These are phyloP conservation scores for Caenorhabditis japonica DNA, from an alignment of 2,888 invertebrate species.

Conservation along the genomic window DNA sequence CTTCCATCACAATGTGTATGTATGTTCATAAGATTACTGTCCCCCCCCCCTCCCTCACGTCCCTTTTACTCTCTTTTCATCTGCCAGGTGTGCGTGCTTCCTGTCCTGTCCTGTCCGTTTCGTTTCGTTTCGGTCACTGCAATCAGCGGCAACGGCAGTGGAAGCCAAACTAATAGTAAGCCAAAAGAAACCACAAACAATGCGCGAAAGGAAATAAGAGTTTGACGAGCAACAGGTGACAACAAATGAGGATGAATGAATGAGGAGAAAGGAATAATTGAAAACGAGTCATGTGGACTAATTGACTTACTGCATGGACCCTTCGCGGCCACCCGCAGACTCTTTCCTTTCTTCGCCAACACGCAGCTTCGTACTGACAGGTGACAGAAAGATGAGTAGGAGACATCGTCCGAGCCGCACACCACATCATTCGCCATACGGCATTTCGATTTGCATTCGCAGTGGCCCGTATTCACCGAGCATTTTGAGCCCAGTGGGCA, in stretches of 20 bases:
- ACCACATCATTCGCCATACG: conserved; percentile 46
- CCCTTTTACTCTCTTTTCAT: no score
- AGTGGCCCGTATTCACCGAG: conserved; percentile 56
- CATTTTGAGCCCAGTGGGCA: conserved; percentile 68
- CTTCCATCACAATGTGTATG: conserved; percentile 4
- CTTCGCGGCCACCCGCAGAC: conserved; percentile 44
- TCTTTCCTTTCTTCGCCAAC: conserved; percentile 45
- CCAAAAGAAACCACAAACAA: conserved; percentile 51
- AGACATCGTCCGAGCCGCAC: conserved; percentile 64
- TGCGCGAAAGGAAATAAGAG: conserved; percentile 1
- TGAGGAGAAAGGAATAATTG: conserved; percentile 1
- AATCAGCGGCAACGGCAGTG: conserved; percentile 45
- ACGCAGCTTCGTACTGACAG: conserved; percentile 60
- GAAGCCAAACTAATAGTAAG: no score
- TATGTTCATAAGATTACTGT: conserved; percentile 33
- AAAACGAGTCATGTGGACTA: no score
- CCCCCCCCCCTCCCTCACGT: conserved; percentile 5
- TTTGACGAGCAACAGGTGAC: conserved; percentile 37
- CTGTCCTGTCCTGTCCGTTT: conserved; percentile 19
- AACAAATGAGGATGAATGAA: conserved; percentile 29
- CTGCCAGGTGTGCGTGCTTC: conserved; percentile 42
- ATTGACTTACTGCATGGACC: conserved; percentile 62
- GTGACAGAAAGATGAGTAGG: conserved; percentile 64
- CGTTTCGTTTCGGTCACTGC: conserved; percentile 45
- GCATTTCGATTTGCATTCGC: conserved; percentile 63